Base-by-base conservation (phyloP, 2,113 vertebrate genomes). In the Poicephalus meyeri region DNA sequence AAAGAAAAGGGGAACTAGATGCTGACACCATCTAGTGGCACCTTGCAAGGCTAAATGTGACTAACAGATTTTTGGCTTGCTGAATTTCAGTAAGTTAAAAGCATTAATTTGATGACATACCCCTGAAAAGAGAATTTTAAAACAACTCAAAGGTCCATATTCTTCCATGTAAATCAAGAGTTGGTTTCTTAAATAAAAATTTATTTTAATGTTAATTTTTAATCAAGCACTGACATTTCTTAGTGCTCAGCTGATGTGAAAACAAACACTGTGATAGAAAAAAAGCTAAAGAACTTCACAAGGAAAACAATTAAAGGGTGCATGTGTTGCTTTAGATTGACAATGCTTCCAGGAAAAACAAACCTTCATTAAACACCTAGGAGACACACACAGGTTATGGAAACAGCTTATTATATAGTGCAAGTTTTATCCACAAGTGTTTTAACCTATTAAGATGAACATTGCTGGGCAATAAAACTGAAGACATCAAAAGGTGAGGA, bases 1-100 rank as follows among this genome's bases (percentile, higher is more conserved):
- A 84, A 82, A 28, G 29, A 50, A 85, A 94, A 89, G 81, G 77
- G 28, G 49, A 89, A 89, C 94, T 96, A 94, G 77, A 96, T 92
- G 68, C 95, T 89, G 86, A 96, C 96, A 97, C 96, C 96, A 96
- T 92, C 96, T 96, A 97, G 96, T 96, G 96, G 96, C 86, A 91
- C 66, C 53, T 84, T 70, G 58, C 83, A 94, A 80, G 65, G 92
- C 73, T 87, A 87, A 89, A 91, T 44, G 72, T 49, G 60, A 84
- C 64, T 78, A 90, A 71, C 26, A 47, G 31, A 80, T 53, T 84
- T 88, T 83, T 83, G 69, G 26, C 41, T 88, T 73, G 46, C 49
- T 73, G 55, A 95, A 89, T 42, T 70, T 69, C 8, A 33, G 20
- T 26, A 91, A 61, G 35, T 50, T 70, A 71, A 61, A 4, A 79